Evolutionary conservation across 2,797 vertebrate genomes (phyloP), one percentile per base, ranked within the genome.

Genomic region (Coregonus suidteri): DNA sequence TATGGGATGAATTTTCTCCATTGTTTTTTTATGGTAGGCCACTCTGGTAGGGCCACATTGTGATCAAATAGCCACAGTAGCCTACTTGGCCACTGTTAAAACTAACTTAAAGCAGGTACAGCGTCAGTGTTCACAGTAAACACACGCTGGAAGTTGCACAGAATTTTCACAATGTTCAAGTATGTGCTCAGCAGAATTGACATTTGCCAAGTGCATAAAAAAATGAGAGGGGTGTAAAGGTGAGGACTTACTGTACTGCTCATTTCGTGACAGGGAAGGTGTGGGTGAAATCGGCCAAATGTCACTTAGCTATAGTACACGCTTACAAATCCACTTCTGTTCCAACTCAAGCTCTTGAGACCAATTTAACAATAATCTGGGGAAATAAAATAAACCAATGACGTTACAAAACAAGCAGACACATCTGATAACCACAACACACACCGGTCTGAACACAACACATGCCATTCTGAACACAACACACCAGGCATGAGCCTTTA

Each of bases 171-270:
- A 47, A 13, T 9, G 7, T 47, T 34, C 31, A 34, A 34, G 31
- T 34, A 2, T 11, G 9, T 9, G 9, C 9, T 47, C 41, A 47
- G 7, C 41, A 47, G 9, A 47, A 47, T 2, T 47, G 0, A 47
- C 2, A 47, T 11, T 47, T 47, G 11, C 41, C 11, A 9, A 11
- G 41, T 47, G 41, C 2, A 2, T 11, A 47, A 47, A 13, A 47
- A 47, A 9, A 11, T 0, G 2, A 0, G 7, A 47, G 41, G 41
- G 41, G 9, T 47, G 41, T 47, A 47, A 47, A 47, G 59, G 14
- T 47, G 20, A 41, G 20, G 59, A 74, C 73, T 65, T 74, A 74
- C 73, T 15, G 73, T 74, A 47, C 73, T 65, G 73, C 73, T 74
- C 73, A 74, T 74, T 34, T 64, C 47, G 73, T 20, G 20, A 59